Conservation (phyloP, 2,888 invertebrate species). For the Dynastes hyllus region DNA sequence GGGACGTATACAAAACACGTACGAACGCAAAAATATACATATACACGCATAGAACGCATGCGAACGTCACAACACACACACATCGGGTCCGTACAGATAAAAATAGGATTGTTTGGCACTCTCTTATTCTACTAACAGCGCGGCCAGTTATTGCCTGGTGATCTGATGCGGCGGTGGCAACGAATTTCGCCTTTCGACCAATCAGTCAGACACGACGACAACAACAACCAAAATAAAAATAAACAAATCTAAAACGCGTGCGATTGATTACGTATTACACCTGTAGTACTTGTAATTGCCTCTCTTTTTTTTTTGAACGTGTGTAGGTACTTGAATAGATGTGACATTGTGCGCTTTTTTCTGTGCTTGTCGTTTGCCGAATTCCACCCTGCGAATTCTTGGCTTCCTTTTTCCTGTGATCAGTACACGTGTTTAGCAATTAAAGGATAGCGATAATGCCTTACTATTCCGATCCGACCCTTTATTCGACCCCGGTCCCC, state of each 20-base stretch:
- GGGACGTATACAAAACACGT: conserved; percentile 17
- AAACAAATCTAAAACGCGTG: conserved; percentile 47
- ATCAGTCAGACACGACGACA: conserved; percentile 30
- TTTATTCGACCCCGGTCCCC: conserved; percentile 76
- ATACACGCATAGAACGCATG: conserved; percentile 15
- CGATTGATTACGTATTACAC: conserved; percentile 17
- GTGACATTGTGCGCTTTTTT: no score
- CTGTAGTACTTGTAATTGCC: conserved; percentile 25
- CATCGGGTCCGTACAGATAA: conserved; percentile 60
- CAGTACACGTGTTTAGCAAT: conserved; percentile 42
- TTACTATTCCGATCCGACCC: conserved; percentile 76
- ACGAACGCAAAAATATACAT: not conserved
- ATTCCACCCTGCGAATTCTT: conserved; percentile 6
- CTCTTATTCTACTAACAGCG: conserved; percentile 60
- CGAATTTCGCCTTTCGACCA: conserved; percentile 47
- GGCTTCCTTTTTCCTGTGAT: conserved; percentile 23
- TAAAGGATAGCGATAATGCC: conserved; percentile 73
- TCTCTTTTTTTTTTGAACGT: not conserved
- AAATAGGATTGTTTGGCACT: conserved; percentile 68
- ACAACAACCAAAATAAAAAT: conserved; percentile 48
- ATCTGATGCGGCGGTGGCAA: conserved; percentile 57
- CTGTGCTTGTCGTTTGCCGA: not conserved
- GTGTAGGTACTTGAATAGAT: no score
- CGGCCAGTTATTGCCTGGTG: conserved; percentile 64
- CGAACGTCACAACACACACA: conserved; percentile 26